A percentile compares a stretch with the other conserved stretches of the same genome.
Conservation (phyloP, 2,888 invertebrate genomes). For the Antheraea yamamai region DNA sequence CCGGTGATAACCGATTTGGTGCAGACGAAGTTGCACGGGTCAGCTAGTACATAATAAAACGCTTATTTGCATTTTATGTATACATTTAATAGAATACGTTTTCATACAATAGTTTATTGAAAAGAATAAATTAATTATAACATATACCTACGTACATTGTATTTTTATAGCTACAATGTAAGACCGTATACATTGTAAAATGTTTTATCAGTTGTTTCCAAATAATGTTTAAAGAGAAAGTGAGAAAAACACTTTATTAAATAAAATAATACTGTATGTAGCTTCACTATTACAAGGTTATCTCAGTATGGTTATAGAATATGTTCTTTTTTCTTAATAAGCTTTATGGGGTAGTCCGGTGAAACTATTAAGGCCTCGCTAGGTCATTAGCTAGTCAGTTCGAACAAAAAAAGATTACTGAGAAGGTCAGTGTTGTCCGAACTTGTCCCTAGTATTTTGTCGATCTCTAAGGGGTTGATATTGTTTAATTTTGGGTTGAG, state of each 20-base stretch:
- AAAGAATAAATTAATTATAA: not conserved
- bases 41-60: not conserved
- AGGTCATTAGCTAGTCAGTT: no score
- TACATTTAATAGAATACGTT: not conserved
- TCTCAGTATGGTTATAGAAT: not conserved
- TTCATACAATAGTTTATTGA: not conserved
- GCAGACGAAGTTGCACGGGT: no score
- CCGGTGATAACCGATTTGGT: no score
- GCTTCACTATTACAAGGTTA: not conserved
- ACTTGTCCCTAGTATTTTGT: no score
- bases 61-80: no score
- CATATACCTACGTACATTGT: not conserved
- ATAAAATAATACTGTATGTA: not conserved
- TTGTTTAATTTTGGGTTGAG: no score
- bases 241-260: not conserved
- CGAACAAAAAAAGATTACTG: no score
- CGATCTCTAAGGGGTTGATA: no score
- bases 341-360: no score
- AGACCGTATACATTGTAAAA: not conserved
- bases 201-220: constrained; percentile 4
- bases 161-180: not conserved
- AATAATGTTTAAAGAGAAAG: constrained; percentile 4
- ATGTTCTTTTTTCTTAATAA: no score
- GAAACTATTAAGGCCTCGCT: no score
- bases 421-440: no score